Evolutionary conservation across 2,113 vertebrate genomes (phyloP), one percentile per base, ranked within the genome.

Genomic region (Forbesichthys papilliferus): DNA sequence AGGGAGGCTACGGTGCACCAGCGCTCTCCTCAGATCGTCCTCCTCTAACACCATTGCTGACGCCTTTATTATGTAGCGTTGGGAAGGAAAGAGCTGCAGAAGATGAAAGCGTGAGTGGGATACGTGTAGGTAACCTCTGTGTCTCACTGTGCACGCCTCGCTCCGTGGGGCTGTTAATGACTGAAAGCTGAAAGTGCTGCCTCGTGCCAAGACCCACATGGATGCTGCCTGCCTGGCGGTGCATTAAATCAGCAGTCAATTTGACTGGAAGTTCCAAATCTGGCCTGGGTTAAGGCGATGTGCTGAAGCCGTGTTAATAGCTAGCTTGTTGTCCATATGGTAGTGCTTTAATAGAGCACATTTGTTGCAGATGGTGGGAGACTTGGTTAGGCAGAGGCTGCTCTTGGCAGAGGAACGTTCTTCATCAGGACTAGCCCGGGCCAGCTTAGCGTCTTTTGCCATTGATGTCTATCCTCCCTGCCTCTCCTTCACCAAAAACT

Each of bases 301-400:
- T 91, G 90, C 92, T 94, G 94, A 95, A 93, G 91, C 93, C 88
- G 90, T 94, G 95, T 95, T 96, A 96, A 98, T 96, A 95, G 92
- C 90, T 90, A 94, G 93, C 91, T 94, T 94, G 91, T 94, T 95
- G 95, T 96, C 95, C 95, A 97, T 95, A 96, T 96, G 95, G 94
- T 96, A 93, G 92, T 95, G 91, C 94, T 96, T 95, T 96, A 96
- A 94, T 95, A 89, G 94, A 95, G 93, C 92, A 94, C 95, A 95
- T 96, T 96, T 94, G 92, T 93, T 95, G 90, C 95, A 96, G 95
- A 97, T 97, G 95, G 94, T 91, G 93, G 91, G 92, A 94, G 95
- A 95, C 91, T 93, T 88, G 88, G 90, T 92, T 92, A 92, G 92
- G 90, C 92, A 92, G 92, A 90, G 86, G 92, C 89, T 92, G 90